Percentiles rank a stretch among this genome's conserved stretches.
Conservation (phyloP, 2,888 invertebrate species). For the Andricus curvator region DNA sequence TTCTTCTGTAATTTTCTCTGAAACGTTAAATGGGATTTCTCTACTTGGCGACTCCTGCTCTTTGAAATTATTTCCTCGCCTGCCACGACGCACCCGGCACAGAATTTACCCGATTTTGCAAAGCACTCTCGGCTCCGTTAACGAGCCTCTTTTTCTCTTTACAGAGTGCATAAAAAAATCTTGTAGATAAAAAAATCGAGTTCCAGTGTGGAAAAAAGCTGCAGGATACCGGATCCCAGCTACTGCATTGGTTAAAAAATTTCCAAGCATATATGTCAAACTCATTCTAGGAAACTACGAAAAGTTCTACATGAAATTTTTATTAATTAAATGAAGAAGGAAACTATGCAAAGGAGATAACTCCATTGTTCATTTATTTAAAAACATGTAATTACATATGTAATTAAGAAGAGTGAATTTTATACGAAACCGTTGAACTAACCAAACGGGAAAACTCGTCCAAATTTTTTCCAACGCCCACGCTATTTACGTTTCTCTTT, state of each 20-base stretch:
- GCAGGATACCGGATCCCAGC: too few species aligned
- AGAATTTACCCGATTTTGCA: conserved; percentile 26
- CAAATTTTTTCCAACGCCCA: not conserved
- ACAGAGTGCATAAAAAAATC: not conserved
- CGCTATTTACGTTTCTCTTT: not conserved
- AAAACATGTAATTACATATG: not conserved
- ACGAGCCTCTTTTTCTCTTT: conserved; percentile 6
- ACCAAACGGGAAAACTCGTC: not conserved
- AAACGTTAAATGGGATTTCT: conserved; percentile 27
- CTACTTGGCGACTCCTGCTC: conserved; percentile 16
- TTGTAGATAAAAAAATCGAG: conserved; percentile 1
- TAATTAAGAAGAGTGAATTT: too few species aligned
- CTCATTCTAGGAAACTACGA: not conserved
- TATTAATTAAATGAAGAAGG: not conserved
- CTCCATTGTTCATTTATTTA: not conserved
- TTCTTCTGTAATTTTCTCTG: not conserved
- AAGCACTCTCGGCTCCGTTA: conserved; percentile 1
- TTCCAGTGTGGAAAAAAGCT: conserved; percentile 13
- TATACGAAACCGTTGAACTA: not conserved
- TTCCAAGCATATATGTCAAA: not conserved
- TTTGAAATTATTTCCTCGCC: conserved; percentile 19
- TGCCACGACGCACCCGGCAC: not conserved
- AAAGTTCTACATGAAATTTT: not conserved
- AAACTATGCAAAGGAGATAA: not conserved
- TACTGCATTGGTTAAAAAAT: too few species aligned